Evolutionary conservation across 2,888 invertebrate genomes (phyloP), one percentile per base, ranked within the genome.

Genomic region (Folsomia manolachei): DNA sequence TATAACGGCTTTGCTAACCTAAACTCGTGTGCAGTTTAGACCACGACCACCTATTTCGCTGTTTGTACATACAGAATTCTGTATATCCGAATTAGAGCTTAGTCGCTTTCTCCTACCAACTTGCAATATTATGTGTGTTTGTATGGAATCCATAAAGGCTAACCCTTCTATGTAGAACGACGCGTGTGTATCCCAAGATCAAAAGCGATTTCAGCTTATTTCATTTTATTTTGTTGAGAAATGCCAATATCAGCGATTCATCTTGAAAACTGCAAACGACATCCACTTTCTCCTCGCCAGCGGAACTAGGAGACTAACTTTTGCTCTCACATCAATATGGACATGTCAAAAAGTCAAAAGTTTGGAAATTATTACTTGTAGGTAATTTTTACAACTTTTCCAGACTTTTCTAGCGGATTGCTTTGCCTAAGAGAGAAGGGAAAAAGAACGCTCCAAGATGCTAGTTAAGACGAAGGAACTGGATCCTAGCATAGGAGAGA

Each of bases 211-310:
- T 39, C 39, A 4, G 39, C 39, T 39, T 39, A 39, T 39, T 39
- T 39, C 56, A 56, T 56, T 56, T 56, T 56, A 63, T 63, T 63
- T 26, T 14, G 63, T 24, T 23, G 21, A 24, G 24, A 63, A 63
- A 56, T 56, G 56, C 56, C 56, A 56, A 56, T 56, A 56, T 56
- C 56, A 56, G 56, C 56, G 21, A 56, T 56, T 56, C 56, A 56
- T 56, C 51, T 51, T 11, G 9, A 56, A 56, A 56, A 56, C 56
- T 56, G 56, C 19, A 21, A 21, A 56, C 21, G 56, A 56, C 56
- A 56, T 19, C 19, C 56, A 56, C 21, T 56, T 56, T 56, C 56
- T 56, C 56, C 51, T 9, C 18, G 51, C 18, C 56, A 56, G 39
- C 39, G 39, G 4, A 4, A 39, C 4, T 39, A 4, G n/a, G n/a